Conservation (phyloP, 2,888 invertebrate species). For the Dasypolia templi region DNA sequence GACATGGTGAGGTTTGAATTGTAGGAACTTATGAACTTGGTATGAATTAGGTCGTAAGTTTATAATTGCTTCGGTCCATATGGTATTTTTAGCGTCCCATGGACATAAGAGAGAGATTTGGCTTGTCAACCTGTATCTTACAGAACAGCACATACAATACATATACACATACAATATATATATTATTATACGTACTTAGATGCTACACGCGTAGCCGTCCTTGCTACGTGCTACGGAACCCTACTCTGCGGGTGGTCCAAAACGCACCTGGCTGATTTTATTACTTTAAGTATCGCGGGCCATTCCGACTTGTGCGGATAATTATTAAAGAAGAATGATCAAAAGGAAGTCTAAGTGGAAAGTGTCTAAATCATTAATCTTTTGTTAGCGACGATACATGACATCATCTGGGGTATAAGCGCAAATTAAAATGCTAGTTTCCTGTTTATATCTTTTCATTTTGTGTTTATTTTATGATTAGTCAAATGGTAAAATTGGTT, state of each 20-base stretch:
- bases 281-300: neutral
- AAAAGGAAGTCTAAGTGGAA: conserved; percentile 33
- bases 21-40: neutral
- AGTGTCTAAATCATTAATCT: conserved; percentile 52
- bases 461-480: conserved; percentile 77
- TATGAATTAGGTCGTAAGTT: neutral
- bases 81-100: neutral
- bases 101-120: neutral
- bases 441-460: conserved; percentile 81
- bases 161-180: neutral
- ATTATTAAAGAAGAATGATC: conserved; percentile 7
- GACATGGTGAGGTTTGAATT: neutral
- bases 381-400: conserved; percentile 77
- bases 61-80: neutral
- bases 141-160: neutral
- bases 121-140: neutral
- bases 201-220: conserved; percentile 17
- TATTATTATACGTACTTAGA: conserved; percentile 14
- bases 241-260: conserved; percentile 30
- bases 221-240: conserved; percentile 30
- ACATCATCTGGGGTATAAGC: conserved; percentile 82
- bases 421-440: conserved; percentile 85
- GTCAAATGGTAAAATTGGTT: conserved; percentile 72
- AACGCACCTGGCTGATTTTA: conserved; percentile 16
- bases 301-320: conserved; percentile 5